Evolutionary conservation across 2,797 vertebrate genomes (phyloP).

Genomic region (Oreochromis grahami): DNA sequence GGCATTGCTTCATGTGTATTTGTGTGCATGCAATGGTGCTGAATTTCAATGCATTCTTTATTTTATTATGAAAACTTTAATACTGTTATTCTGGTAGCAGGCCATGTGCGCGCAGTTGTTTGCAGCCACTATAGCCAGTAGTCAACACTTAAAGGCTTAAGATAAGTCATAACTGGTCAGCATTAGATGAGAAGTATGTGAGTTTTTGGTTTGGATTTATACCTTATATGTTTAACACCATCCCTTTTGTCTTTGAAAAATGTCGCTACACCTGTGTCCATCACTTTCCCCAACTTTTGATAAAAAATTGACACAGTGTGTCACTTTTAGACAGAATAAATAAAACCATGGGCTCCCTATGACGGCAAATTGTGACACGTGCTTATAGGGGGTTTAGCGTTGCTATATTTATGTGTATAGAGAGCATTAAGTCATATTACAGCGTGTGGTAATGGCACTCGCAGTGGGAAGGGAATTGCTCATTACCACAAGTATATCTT

Average conservation of each 20-base stretch:
- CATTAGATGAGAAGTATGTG: not conserved
- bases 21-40: not conserved
- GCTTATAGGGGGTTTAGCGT: not conserved
- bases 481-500: conserved; percentile 49
- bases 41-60: not conserved
- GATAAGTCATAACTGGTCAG: too few relatives aligned
- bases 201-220: not conserved
- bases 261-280: conserved; percentile 1
- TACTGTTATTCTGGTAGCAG: not conserved
- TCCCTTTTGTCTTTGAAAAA: conserved; percentile 1
- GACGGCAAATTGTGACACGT: not conserved
- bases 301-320: conserved; percentile 8
- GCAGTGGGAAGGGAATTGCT: conserved; percentile 46
- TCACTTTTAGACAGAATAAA: conserved; percentile 30
- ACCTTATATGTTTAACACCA: not conserved
- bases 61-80: conserved; percentile 8
- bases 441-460: conserved; percentile 45
- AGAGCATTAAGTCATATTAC: conserved; percentile 22
- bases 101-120: not conserved
- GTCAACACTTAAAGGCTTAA: not conserved
- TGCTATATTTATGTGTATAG: not conserved
- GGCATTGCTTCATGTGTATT: conserved; percentile 2
- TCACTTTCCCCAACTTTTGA: conserved; percentile 15
- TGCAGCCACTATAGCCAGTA: not conserved
- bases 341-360: conserved; percentile 40